Percentiles rank a stretch among this genome's conserved stretches.
phyloP scores from a whole-genome alignment of 2,113 vertebrate genomes.

The Lagopus leucura region DNA sequence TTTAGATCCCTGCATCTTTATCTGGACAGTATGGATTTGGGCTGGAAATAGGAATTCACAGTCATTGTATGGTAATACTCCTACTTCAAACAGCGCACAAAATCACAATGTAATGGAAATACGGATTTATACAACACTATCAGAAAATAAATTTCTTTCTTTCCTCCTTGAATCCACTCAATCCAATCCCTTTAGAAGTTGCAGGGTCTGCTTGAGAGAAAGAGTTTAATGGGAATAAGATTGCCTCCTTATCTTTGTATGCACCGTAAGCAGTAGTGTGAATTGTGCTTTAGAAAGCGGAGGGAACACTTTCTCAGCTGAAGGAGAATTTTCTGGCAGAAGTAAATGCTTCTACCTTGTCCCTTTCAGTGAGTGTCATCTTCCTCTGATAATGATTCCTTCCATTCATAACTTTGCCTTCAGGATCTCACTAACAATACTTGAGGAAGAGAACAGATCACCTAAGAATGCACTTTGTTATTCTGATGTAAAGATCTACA shows the following conservation, averaged over 20 bases:
- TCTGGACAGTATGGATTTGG: background rate
- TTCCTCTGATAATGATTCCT: background rate
- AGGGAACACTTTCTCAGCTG: background rate
- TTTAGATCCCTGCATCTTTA: background rate
- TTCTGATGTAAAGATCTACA: conserved; percentile 4
- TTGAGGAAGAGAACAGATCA: background rate
- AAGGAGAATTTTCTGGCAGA: conserved; percentile 2
- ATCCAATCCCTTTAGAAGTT: background rate
- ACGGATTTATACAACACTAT: background rate
- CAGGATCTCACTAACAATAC: background rate
- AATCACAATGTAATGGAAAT: background rate
- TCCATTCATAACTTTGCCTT: conserved; percentile 5
- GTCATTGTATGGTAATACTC: background rate
- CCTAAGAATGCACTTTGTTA: background rate
- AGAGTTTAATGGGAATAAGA: background rate
- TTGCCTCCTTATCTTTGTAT: background rate
- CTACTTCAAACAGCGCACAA: background rate
- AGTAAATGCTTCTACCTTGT: background rate
- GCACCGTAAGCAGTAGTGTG: background rate
- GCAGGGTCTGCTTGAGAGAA: background rate
- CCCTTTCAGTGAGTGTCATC: background rate
- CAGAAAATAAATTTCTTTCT: background rate
- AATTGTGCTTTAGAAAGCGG: conserved; percentile 10
- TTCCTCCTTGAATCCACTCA: background rate
- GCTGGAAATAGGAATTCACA: background rate